Evolutionary conservation across 2,113 vertebrate genomes (phyloP).

Genomic region (Butastur rufipennis): DNA sequence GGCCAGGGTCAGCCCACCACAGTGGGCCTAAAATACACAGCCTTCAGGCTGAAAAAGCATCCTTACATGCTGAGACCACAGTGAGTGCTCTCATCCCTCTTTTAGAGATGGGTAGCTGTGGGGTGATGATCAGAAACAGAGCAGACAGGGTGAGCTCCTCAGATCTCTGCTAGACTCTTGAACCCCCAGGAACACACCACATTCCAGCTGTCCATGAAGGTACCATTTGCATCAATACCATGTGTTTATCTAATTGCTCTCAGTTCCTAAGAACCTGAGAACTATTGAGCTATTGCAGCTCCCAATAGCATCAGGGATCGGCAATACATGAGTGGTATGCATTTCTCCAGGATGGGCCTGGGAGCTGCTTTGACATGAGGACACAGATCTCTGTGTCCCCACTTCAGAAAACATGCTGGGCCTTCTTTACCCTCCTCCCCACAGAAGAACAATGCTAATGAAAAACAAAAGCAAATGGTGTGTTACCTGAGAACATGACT

Average conservation of each 20-base stretch:
- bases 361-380: not conserved
- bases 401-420: not conserved
- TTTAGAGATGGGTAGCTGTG: not conserved
- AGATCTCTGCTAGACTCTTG: not conserved
- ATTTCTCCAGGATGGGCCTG: not conserved
- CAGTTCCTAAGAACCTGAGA: not conserved
- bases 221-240: not conserved
- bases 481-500: not conserved
- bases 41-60: not conserved
- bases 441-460: not conserved
- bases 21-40: not conserved
- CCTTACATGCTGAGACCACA: not conserved
- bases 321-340: rapidly evolving
- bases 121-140: not conserved
- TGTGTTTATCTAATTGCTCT: not conserved
- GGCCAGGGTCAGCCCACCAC: not conserved
- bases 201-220: not conserved
- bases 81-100: not conserved
- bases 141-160: not conserved
- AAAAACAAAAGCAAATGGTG: not conserved
- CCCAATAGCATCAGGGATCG: rapidly evolving
- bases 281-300: not conserved
- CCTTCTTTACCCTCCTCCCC: not conserved
- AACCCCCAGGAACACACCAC: not conserved
- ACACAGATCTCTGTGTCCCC: not conserved